Evolutionary conservation across 1,140 invertebrate species (phyloP).

Genomic region (Bombus cullumanus): DNA sequence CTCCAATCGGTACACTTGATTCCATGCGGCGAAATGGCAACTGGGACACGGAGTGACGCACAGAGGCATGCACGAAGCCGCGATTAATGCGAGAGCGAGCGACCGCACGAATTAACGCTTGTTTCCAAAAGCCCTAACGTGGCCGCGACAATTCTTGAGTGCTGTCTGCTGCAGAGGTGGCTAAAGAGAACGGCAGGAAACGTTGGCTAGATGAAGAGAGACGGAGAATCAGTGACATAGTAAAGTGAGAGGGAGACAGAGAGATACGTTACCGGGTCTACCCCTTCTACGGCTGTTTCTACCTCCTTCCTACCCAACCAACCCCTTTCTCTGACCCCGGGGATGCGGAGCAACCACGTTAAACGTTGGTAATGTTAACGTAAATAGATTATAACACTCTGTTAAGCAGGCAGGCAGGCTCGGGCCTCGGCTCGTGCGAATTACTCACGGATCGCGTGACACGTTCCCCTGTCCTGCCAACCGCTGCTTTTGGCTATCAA

Average conservation of each 20-base stretch:
- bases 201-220: neutral
- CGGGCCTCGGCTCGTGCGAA: conserved; percentile 79
- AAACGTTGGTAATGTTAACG: conserved; percentile 84
- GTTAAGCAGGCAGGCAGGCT: conserved; percentile 81
- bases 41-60: conserved; percentile 54
- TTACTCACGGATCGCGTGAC: conserved; percentile 83
- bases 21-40: conserved; percentile 27
- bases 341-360: conserved; percentile 80
- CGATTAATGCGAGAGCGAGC: conserved; percentile 73
- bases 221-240: neutral
- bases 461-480: conserved; percentile 82
- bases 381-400: conserved; percentile 84
- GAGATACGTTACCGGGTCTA: conserved; percentile 10
- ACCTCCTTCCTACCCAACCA: conserved; percentile 62
- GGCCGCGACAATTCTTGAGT: conserved; percentile 83
- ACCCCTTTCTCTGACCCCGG: conserved; percentile 74
- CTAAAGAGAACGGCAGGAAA: conserved; percentile 54
- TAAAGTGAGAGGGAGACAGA: conserved; percentile 29
- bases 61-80: conserved; percentile 52
- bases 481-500: conserved; percentile 80
- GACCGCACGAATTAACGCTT: conserved; percentile 81
- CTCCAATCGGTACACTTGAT: neutral
- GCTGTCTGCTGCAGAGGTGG: conserved; percentile 80
- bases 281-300: conserved; percentile 44
- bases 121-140: conserved; percentile 82